A percentile compares a stretch with the other conserved stretches of the same genome.
Conservation (phyloP, 2,888 invertebrate species). For the Watsonalla cultraria region DNA sequence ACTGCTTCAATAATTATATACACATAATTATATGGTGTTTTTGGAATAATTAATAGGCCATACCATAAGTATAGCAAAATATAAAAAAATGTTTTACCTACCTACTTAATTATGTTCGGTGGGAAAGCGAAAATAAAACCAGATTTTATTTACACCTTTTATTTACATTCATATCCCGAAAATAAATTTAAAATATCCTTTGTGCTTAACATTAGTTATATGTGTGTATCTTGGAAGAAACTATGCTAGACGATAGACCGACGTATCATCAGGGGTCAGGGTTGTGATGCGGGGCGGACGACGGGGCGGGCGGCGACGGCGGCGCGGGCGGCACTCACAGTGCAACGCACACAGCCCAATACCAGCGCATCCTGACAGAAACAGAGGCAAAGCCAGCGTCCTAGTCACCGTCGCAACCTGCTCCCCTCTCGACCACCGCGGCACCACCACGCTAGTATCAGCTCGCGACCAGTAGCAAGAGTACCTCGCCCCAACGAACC, state of each 20-base stretch:
- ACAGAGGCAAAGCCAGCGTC: slow-evolving; percentile 90
- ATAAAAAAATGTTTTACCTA: too few species aligned
- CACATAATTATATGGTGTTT: too few species aligned
- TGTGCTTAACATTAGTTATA: slow-evolving; percentile 13
- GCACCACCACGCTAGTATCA: slow-evolving; percentile 89
- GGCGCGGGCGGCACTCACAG: slow-evolving; percentile 88
- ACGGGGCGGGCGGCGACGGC: slow-evolving; percentile 81
- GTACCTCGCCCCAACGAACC: slow-evolving; percentile 82
- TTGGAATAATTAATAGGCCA: too few species aligned
- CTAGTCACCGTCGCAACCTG: slow-evolving; percentile 90
- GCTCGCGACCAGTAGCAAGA: slow-evolving; percentile 86
- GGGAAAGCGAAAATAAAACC: slow-evolving; percentile 7
- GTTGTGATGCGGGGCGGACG: slow-evolving; percentile 80
- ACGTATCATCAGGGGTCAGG: slow-evolving; percentile 76
- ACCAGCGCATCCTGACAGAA: slow-evolving; percentile 90
- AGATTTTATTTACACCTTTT: slow-evolving; percentile 33
- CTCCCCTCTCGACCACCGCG: slow-evolving; percentile 89
- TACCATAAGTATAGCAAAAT: too few species aligned
- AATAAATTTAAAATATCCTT: slow-evolving; percentile 16
- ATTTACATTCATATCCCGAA: slow-evolving; percentile 33
- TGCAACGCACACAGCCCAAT: slow-evolving; percentile 92
- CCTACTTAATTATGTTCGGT: not conserved
- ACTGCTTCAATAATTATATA: too few species aligned
- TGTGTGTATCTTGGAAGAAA: slow-evolving; percentile 26
- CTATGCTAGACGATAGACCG: slow-evolving; percentile 66